These are phyloP conservation scores for Nothobranchius furzeri DNA, from an alignment of 2,113 vertebrate genomes.

Conservation along the genomic window DNA sequence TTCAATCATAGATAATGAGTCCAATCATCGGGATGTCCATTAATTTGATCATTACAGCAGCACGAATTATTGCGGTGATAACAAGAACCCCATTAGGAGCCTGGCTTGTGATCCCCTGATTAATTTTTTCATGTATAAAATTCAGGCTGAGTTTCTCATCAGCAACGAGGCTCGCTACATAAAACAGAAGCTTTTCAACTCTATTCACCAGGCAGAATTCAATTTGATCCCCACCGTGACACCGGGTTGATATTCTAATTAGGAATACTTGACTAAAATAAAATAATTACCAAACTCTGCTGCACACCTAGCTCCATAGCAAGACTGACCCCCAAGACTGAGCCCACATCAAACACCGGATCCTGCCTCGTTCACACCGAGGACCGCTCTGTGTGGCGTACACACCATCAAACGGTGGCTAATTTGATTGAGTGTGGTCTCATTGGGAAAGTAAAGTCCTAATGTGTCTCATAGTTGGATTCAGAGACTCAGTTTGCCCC, in stretches of 20 bases:
- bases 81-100: constrained; percentile 10
- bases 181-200: constrained; percentile 1
- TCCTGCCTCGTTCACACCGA: constrained; percentile 31
- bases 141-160: neutral
- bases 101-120: constrained; percentile 7
- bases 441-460: constrained; percentile 11
- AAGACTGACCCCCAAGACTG: constrained; percentile 18
- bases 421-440: constrained; percentile 34
- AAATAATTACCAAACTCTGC: constrained; percentile 45
- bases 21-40: constrained; percentile 20
- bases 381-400: constrained; percentile 8
- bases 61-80: constrained; percentile 19
- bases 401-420: constrained; percentile 9
- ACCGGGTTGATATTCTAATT: constrained; percentile 43
- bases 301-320: constrained; percentile 13
- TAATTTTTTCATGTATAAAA: constrained; percentile 18
- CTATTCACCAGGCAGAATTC: constrained; percentile 3
- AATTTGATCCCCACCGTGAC: constrained; percentile 14
- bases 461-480: constrained; percentile 20
- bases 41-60: constrained; percentile 31
- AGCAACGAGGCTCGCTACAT: neutral
- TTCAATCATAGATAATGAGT: constrained; percentile 39
- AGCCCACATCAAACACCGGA: constrained; percentile 7
- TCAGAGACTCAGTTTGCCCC: constrained; percentile 4
- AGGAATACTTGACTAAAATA: constrained; percentile 35